phyloP scores from a whole-genome alignment of 2,797 vertebrate genomes.

The Rhynchotus rufescens region DNA sequence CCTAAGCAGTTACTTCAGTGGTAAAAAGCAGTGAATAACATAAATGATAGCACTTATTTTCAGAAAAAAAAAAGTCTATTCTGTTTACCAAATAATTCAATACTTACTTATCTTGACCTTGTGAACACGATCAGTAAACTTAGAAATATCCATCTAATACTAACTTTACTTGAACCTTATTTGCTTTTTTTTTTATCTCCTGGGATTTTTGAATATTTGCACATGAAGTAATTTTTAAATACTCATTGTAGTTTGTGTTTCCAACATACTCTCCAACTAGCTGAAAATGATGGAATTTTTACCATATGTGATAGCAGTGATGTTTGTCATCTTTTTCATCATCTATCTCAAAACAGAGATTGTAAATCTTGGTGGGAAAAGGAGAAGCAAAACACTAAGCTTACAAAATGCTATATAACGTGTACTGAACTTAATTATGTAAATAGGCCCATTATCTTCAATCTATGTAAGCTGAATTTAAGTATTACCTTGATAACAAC shows the following conservation, averaged over 20 bases:
- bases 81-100: not conserved
- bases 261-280: not conserved
- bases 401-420: not conserved
- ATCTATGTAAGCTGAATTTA: not conserved
- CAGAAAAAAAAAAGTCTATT: not conserved
- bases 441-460: not conserved
- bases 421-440: not conserved
- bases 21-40: constrained; percentile 34
- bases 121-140: not conserved
- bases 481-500: not conserved
- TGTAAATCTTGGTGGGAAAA: not conserved
- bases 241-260: not conserved
- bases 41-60: constrained; percentile 17
- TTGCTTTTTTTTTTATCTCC: not conserved
- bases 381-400: not conserved
- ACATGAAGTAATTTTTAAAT: not conserved
- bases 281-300: not conserved
- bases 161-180: not conserved
- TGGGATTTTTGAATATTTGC: not conserved
- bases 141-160: not conserved
- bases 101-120: constrained; percentile 6
- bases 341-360: not conserved
- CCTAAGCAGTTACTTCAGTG: constrained; percentile 8
- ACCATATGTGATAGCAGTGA: not conserved
- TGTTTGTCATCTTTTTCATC: not conserved